These are phyloP conservation scores for Microcebus jonahi DNA, from an alignment of 2,113 vertebrate genomes.

Conservation along the genomic window DNA sequence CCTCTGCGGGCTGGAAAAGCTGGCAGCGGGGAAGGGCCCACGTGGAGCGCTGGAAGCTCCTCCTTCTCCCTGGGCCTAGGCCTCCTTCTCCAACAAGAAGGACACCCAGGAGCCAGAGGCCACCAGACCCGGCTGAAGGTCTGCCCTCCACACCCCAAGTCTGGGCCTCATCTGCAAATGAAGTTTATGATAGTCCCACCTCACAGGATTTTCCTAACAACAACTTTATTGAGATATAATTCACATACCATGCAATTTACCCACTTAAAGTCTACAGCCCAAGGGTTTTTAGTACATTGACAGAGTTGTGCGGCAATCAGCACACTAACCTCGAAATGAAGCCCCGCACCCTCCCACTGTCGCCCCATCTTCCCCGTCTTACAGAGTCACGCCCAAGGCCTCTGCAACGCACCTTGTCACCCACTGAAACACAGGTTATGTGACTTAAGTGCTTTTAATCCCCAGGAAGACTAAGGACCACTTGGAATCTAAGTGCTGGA, in stretches of 20 bases:
- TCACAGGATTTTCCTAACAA: background rate
- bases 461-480: background rate
- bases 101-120: rapidly evolving
- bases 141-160: too few species aligned
- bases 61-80: background rate
- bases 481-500: background rate
- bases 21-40: background rate
- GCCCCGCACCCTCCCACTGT: background rate
- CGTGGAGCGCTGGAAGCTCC: background rate
- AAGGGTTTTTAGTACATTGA: background rate
- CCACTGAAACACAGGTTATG: background rate
- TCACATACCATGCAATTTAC: background rate
- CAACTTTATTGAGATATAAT: background rate
- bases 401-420: background rate
- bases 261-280: background rate
- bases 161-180: background rate
- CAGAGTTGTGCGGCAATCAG: background rate
- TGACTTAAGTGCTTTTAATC: background rate
- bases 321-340: background rate
- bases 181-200: background rate
- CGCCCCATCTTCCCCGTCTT: too few species aligned
- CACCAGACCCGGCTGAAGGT: background rate
- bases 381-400: rapidly evolving
- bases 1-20: background rate
- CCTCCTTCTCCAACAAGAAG: background rate